These are phyloP conservation scores for Pterocles orientalis DNA, from an alignment of 2,113 vertebrate genomes.

Conservation along the genomic window DNA sequence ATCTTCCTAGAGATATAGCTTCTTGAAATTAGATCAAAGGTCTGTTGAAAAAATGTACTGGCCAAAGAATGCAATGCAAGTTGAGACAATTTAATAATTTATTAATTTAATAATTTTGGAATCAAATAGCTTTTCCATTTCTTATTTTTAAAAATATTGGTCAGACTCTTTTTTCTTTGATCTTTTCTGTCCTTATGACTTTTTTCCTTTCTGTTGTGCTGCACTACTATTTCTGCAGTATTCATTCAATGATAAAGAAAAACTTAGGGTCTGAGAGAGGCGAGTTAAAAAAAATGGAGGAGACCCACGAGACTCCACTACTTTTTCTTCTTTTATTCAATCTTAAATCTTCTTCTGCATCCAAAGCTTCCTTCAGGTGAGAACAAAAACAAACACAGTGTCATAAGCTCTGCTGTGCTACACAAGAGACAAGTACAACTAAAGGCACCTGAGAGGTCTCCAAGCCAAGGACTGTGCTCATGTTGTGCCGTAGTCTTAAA, in stretches of 20 bases:
- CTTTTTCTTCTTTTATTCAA: not conserved
- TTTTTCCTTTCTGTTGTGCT: not conserved
- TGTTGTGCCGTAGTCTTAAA: not conserved
- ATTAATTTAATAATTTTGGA: not conserved
- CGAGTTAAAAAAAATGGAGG: not conserved
- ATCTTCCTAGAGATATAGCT: not conserved
- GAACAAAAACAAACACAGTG: not conserved
- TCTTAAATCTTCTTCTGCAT: not conserved
- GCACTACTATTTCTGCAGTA: not conserved
- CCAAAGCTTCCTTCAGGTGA: not conserved
- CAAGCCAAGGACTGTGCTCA: fast-evolving
- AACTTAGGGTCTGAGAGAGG: not conserved
- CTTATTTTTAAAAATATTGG: not conserved
- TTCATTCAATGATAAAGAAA: not conserved
- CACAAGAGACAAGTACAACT: fast-evolving
- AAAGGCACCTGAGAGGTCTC: not conserved
- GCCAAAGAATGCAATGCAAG: not conserved
- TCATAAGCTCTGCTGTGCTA: fast-evolving
- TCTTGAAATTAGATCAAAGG: not conserved
- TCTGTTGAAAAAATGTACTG: not conserved
- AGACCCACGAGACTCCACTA: fast-evolving
- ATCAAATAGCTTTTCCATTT: not conserved
- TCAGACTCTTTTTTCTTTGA: not conserved
- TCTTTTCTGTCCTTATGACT: not conserved
- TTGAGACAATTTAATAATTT: not conserved